Conservation (phyloP, 2,888 invertebrate species). For the Dynastes hyllus region DNA sequence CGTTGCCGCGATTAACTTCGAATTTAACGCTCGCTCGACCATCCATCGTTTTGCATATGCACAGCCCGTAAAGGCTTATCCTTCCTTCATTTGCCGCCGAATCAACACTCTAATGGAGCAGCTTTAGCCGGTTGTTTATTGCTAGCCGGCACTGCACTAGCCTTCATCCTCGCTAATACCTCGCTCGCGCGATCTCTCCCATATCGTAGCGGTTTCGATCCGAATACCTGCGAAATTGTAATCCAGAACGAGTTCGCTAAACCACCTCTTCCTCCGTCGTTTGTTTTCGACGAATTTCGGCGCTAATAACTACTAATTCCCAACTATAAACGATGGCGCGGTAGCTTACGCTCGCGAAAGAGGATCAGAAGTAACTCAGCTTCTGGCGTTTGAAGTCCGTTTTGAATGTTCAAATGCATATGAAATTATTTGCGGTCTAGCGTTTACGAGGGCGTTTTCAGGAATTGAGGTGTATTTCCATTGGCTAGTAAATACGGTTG, state of each 20-base stretch:
- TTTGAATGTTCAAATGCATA: not conserved
- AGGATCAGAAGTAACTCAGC: not conserved
- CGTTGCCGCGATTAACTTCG: conserved; percentile 25
- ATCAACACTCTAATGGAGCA: not conserved
- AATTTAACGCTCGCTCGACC: conserved; percentile 19
- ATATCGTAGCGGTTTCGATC: not conserved
- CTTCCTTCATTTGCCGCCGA: conserved; percentile 26
- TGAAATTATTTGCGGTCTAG: not conserved
- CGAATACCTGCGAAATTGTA: conserved; percentile 7
- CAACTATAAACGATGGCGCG: not conserved
- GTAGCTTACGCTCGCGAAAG: not conserved
- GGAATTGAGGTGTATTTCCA: too few relatives aligned
- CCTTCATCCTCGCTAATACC: not conserved
- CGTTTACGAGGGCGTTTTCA: too few relatives aligned
- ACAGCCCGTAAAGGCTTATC: conserved; percentile 17
- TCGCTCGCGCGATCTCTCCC: not conserved
- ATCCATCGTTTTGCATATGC: conserved; percentile 30
- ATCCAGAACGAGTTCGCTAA: not conserved
- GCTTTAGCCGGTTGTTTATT: not conserved
- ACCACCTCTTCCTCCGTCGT: not conserved
- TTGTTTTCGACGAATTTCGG: not conserved
- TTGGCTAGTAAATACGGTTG: too few relatives aligned
- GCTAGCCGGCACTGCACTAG: not conserved
- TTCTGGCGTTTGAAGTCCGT: not conserved
- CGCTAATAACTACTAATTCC: conserved; percentile 4